Evolutionary conservation across 2,113 vertebrate species (phyloP), one percentile per base, ranked within the genome.

Genomic region (Grus americana): DNA sequence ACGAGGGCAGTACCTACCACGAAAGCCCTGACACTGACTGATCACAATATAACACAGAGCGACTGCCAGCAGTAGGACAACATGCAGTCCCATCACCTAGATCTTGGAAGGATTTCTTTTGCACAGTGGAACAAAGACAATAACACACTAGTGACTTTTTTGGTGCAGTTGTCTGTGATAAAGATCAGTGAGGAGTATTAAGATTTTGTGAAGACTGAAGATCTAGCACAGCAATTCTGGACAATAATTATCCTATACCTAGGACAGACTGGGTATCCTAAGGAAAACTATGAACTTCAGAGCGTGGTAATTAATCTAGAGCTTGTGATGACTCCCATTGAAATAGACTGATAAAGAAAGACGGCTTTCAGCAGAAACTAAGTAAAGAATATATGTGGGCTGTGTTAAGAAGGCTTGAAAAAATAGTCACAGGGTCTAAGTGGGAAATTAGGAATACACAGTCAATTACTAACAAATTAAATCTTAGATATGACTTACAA

Each of bases 1-100:
- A 75, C 0, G 0, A 68, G 50, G 70, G 12, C 58, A 38, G 47
- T 12, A 49, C 34, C 27, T 27, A 26, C 23, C 18, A 5, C 0
- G 0, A 68, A 19, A 74, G 50, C 42, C 40, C 11, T 2, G 26
- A 7, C 40, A 54, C 22, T 10, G 38, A 21, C 22, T 20, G 49
- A 15, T 32, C 67, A 49, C 0, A 5, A 4, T 22, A 5, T 15
- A 59, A 38, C 32, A 38, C 27, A 61, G 10, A 36, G 26, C 0
- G 0, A 20, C 2, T 11, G 15, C 29, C 63, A 73, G 42, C 55
- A 83, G 54, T 49, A 79, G 42, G 10, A 80, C 67, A 40, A 78
- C 42, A 7, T 13, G 24, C n/a, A 84, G 49, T 9, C 29, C 68
- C 55, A 57, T 32, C 49, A 47, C n/a, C 50, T 44, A 46, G 13